Evolutionary conservation across 1,140 invertebrate species (phyloP), one percentile per base, ranked within the genome.

Genomic region (Hyposmocoma kahamanoa): DNA sequence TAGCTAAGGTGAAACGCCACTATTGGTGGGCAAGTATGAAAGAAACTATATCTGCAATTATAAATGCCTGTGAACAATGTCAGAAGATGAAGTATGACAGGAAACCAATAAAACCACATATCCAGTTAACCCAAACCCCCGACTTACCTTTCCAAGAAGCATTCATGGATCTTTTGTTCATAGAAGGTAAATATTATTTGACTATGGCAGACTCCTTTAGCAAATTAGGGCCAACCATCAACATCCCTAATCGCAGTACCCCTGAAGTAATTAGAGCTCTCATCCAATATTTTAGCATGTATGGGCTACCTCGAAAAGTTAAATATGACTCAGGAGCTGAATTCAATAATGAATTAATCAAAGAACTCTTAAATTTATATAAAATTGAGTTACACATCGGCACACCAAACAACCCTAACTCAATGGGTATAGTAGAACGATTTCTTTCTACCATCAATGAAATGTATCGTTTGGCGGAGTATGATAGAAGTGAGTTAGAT

Each of bases 71-170:
- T 10, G 51, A 62, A 34, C 9, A 18, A 17, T 64, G 61, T 20
- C 46, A 36, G 19, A 53, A 41, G 43, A 61, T 66, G 49, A 63
- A 69, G 21, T 63, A 66, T 24, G 62, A 68, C 17, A 53, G 62
- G 17, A 66, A 57, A 22, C 51, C 59, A 2, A 18, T 64, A 3
- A 60, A 55, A 42, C 61, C 56, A 21, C 13, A 42, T 32, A 26
- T 63, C 39, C 62, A 62, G 34, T 28, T 70, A 5, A 67, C 63
- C 0, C 53, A 62, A 47, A 65, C n/a, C n/a, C n/a, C n/a, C n/a
- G n/a, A n/a, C n/a, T n/a, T n/a, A n/a, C n/a, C n/a, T n/a, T n/a
- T n/a, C n/a, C n/a, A n/a, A n/a, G n/a, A n/a, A n/a, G n/a, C n/a
- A n/a, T n/a, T n/a, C n/a, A n/a, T n/a, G n/a, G n/a, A n/a, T n/a